Evolutionary conservation across 2,888 invertebrate species (phyloP), one percentile per base, ranked within the genome.

Genomic region (Polyploca ridens): DNA sequence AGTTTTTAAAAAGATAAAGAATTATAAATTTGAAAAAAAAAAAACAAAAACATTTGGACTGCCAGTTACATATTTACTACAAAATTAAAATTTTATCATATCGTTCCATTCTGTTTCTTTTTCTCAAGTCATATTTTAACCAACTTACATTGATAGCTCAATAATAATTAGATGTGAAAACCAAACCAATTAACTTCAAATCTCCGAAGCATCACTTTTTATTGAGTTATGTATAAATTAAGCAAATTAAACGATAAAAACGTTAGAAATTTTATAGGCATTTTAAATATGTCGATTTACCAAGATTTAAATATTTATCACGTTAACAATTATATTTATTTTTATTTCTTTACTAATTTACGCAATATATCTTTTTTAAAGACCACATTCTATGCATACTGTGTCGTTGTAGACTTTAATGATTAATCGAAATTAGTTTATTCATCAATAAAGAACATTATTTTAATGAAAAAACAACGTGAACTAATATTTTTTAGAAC

Each of bases 161-260:
- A 62, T n/a, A 33, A 54, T 19, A 54, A 19, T 54, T 3, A 46
- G 5, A 54, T 54, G 19, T 54, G 16, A 54, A 19, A 19, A 49
- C 16, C 16, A 38, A 10, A 13, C n/a, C 54, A 54, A 54, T 54
- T 54, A 54, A 54, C 16, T 54, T 19, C n/a, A 10, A 54, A 54
- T 1, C 16, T 54, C 19, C 54, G 3, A 10, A 54, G 54, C 54
- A 19, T 10, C 54, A 7, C 19, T 16, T 54, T 54, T 54, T 19
- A 19, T 33, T 67, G 59, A 54, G 54, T 46, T 62, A 49, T 33
- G 33, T 62, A 33, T n/a, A 57, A 62, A 57, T 16, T 62, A 57
- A 57, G 38, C 62, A 66, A 67, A 69, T 64, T 68, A 60, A 75
- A 54, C 54, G 54, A 19, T 54, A 19, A 54, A 54, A 54, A 19